A percentile compares a stretch with the other conserved stretches of the same genome.
phyloP scores from a whole-genome alignment of 1,140 invertebrate genomes.

The Saccostrea glomerata region DNA sequence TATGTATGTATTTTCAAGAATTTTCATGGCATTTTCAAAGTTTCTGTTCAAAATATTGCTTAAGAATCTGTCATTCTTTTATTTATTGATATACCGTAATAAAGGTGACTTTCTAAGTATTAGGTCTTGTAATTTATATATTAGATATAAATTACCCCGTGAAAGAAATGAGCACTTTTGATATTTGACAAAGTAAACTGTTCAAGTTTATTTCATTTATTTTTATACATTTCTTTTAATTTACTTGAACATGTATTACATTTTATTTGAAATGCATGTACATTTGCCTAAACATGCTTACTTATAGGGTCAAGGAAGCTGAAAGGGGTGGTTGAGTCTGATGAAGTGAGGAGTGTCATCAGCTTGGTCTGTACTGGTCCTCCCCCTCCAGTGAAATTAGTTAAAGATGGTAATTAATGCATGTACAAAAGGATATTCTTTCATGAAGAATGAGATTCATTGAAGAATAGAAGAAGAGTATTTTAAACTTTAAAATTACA shows the following conservation, averaged over 20 bases:
- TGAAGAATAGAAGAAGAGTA: background rate
- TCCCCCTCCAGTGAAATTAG: background rate
- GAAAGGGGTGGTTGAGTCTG: background rate
- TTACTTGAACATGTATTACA: background rate
- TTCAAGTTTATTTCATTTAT: background rate
- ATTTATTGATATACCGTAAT: background rate
- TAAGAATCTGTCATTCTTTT: background rate
- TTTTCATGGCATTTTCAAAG: background rate
- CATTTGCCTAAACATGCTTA: background rate
- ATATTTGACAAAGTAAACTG: background rate
- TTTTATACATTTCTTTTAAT: background rate
- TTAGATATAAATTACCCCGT: background rate
- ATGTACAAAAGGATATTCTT: background rate
- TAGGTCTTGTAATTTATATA: too few species aligned
- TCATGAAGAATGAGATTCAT: background rate
- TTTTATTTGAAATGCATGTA: conserved; percentile 8
- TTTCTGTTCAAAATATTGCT: background rate
- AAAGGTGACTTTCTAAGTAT: too few species aligned
- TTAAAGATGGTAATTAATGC: background rate
- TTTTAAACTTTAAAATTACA: background rate
- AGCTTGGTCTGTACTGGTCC: background rate
- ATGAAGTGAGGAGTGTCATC: background rate
- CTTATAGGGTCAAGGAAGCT: background rate
- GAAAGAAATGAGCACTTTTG: background rate
- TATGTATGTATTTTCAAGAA: background rate